Evolutionary conservation across 2,888 invertebrate genomes (phyloP), one percentile per base, ranked within the genome.

Genomic region (Lithophane semibrunnea): DNA sequence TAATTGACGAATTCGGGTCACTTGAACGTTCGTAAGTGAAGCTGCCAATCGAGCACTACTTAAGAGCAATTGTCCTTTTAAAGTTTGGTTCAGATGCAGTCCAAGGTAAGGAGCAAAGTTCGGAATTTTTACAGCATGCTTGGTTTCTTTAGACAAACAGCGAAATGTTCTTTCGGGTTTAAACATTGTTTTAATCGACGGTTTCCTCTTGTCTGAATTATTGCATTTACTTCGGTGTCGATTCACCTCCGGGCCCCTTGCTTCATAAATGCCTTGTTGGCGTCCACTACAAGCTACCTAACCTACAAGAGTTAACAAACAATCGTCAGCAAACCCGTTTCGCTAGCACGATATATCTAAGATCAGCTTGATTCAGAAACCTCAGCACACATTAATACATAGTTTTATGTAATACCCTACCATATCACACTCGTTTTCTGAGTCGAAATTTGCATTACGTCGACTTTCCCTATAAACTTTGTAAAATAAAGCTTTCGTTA

Each of bases 1-100:
- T 83, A 77, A 81, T 83, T 81, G 71, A 72, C 29, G 21, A 63
- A 85, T 85, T 74, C 58, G 76, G 86, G 78, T 77, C 83, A 60
- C 67, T 82, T 70, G 67, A 77, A 76, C 65, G 47, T 74, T 68
- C 65, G 47, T 73, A 75, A 69, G 61, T 69, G 70, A 61, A 64
- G 70, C 64, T 70, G 66, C 66, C 69, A 85, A 78, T 84, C 69
- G 78, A 42, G 60, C 74, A 58, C 61, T 68, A 67, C 63, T 69
- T 42, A 54, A 8, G 7, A 80, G 42, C 83, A 83, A 83, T 80
- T 83, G n/a, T 37, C 56, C 21, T 77, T 68, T 75, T 58, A 44
- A 58, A 75, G 49, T 68, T 82, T 29, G 18, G 16, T 49, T 54
- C 47, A 37, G 54, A 60, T 54, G 67, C 64, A 63, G 66, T 54